These are phyloP conservation scores for Dichetophora obliterata DNA, from an alignment of 2,888 invertebrate genomes.

Conservation along the genomic window DNA sequence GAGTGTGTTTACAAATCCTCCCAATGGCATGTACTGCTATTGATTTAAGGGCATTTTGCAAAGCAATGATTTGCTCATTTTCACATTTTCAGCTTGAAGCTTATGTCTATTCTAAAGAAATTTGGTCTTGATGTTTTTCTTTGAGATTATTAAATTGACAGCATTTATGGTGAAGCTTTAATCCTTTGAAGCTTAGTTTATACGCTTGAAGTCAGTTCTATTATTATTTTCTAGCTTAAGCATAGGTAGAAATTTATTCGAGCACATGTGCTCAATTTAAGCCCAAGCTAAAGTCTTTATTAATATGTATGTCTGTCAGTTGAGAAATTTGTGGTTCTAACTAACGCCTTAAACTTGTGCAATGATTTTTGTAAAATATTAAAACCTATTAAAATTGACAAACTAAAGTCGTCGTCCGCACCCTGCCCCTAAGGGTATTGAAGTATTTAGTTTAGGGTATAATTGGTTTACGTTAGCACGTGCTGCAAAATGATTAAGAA, in stretches of 20 bases:
- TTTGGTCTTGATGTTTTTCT: too few species aligned
- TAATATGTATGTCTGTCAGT: not conserved
- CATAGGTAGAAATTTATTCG: not conserved
- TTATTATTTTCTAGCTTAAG: not conserved
- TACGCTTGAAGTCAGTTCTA: not conserved
- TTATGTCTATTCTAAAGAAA: too few species aligned
- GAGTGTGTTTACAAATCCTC: too few species aligned
- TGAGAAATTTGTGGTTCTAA: constrained; percentile 3
- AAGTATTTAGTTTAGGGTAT: constrained; percentile 26
- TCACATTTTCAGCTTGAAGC: too few species aligned
- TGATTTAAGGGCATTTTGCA: too few species aligned
- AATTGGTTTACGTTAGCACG: constrained; percentile 25
- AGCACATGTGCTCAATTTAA: not conserved
- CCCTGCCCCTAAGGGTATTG: constrained; percentile 13
- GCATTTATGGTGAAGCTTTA: not conserved
- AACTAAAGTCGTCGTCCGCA: not conserved
- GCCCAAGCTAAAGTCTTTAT: too few species aligned
- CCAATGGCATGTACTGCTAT: too few species aligned
- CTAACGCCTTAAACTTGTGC: not conserved
- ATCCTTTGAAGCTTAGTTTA: not conserved
- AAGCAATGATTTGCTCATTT: too few species aligned
- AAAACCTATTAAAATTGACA: constrained; percentile 12
- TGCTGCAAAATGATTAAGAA: constrained; percentile 17
- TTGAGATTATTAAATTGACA: too few species aligned
- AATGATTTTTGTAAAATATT: constrained; percentile 4